Evolutionary conservation across 2,113 vertebrate species (phyloP).

Genomic region (Anas platyrhynchos): DNA sequence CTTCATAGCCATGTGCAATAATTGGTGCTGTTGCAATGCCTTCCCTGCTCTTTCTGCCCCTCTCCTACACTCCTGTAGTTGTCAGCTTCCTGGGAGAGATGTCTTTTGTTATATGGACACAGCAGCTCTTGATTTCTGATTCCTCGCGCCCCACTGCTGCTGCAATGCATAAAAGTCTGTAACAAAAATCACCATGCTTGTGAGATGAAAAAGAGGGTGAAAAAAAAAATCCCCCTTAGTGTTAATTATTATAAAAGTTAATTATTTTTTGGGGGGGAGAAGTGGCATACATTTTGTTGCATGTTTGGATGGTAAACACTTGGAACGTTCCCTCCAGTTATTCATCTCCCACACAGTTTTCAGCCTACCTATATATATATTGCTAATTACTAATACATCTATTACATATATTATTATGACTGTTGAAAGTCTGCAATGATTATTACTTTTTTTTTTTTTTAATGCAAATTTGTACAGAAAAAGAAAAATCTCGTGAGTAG

Average conservation of each 20-base stretch:
- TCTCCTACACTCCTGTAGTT: not conserved
- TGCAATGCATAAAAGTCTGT: not conserved
- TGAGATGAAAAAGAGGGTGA: not conserved
- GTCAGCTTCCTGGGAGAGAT: not conserved
- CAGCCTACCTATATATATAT: not conserved
- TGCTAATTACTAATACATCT: not conserved
- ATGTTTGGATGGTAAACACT: not conserved
- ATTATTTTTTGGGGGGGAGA: not conserved
- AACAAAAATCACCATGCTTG: not conserved
- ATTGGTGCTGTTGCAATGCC: accelerated
- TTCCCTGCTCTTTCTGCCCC: not conserved
- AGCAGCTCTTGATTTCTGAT: accelerated
- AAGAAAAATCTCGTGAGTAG: not conserved
- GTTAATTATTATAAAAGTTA: not conserved
- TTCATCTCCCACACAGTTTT: not conserved
- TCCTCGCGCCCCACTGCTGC: not conserved
- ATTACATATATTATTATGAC: not conserved
- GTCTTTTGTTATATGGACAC: not conserved
- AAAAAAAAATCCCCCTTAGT: not conserved
- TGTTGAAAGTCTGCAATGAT: not conserved
- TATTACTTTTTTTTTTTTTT: not conserved
- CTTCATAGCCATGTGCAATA: accelerated
- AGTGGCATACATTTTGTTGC: not conserved
- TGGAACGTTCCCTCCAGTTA: not conserved
- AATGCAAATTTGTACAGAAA: not conserved